Percentiles rank a stretch among this genome's conserved stretches.
phyloP scores from a whole-genome alignment of 2,888 invertebrate genomes.

The Cephus runcator region DNA sequence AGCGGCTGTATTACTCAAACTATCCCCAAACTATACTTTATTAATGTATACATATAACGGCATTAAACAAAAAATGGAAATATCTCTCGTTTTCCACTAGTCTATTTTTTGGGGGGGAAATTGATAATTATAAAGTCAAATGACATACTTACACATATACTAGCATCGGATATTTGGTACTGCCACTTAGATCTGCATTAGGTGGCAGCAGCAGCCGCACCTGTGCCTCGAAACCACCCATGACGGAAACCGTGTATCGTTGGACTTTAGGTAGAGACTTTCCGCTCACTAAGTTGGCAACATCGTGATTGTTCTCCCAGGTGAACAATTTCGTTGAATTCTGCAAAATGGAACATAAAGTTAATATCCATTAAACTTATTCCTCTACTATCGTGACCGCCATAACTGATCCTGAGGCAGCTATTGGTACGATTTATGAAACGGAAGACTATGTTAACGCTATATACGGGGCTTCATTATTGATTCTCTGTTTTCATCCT shows the following conservation, averaged over 20 bases:
- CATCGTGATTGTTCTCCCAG: constrained; percentile 77
- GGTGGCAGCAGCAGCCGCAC: constrained; percentile 81
- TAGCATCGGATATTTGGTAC: constrained; percentile 82
- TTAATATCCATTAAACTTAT: too few species aligned
- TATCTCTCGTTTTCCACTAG: too few species aligned
- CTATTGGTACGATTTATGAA: too few species aligned
- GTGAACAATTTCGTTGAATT: constrained; percentile 61
- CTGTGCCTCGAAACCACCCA: constrained; percentile 76
- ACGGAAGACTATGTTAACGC: too few species aligned
- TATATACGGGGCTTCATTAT: too few species aligned
- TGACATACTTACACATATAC: constrained; percentile 80
- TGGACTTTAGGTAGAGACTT: constrained; percentile 71
- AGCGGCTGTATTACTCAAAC: too few species aligned
- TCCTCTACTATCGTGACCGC: too few species aligned
- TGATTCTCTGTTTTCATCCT: too few species aligned
- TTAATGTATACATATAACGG: too few species aligned
- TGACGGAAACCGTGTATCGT: constrained; percentile 73
- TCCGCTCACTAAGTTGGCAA: constrained; percentile 67
- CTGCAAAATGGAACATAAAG: constrained; percentile 31
- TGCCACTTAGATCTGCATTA: constrained; percentile 74
- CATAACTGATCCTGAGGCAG: too few species aligned
- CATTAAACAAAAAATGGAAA: too few species aligned
- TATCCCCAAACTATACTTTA: too few species aligned
- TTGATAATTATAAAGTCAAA: neutral
- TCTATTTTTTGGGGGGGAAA: neutral